Percentiles rank a stretch among this genome's conserved stretches.
Conservation (phyloP, 2,113 vertebrate species). For the Trematomus loennbergii region DNA sequence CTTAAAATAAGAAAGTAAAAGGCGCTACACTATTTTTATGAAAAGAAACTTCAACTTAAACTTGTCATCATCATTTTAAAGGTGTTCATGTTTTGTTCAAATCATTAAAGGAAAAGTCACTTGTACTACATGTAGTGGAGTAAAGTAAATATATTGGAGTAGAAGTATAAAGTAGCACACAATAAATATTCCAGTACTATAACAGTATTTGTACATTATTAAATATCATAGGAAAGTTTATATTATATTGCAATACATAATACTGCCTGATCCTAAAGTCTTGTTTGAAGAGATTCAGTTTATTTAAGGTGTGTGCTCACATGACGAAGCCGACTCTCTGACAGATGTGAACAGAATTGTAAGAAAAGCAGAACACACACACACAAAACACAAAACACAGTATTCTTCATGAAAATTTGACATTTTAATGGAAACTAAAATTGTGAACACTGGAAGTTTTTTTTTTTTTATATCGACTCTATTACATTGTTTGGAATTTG, state of each 20-base stretch:
- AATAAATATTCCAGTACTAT: no score
- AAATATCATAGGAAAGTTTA: no score
- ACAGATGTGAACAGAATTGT: not conserved
- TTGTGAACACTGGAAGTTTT: constrained; percentile 76
- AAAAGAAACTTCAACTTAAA: no score
- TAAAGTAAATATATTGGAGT: not conserved
- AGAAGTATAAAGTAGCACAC: no score
- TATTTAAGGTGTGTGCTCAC: no score
- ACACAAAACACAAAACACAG: constrained; percentile 19
- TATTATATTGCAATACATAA: no score
- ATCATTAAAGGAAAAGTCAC: not conserved
- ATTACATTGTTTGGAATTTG: constrained; percentile 81
- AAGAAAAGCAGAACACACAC: constrained; percentile 5
- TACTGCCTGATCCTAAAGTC: no score
- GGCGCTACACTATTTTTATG: no score
- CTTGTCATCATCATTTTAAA: not conserved
- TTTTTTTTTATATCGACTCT: constrained; percentile 56
- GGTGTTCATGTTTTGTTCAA: not conserved
- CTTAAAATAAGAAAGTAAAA: no score
- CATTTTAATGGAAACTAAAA: constrained; percentile 85
- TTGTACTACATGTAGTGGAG: not conserved
- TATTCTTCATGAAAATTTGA: constrained; percentile 75
- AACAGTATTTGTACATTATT: no score
- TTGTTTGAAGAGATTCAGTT: no score
- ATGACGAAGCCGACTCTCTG: not conserved